Conservation (phyloP, 2,113 vertebrate species). For the Ochotona princeps region DNA sequence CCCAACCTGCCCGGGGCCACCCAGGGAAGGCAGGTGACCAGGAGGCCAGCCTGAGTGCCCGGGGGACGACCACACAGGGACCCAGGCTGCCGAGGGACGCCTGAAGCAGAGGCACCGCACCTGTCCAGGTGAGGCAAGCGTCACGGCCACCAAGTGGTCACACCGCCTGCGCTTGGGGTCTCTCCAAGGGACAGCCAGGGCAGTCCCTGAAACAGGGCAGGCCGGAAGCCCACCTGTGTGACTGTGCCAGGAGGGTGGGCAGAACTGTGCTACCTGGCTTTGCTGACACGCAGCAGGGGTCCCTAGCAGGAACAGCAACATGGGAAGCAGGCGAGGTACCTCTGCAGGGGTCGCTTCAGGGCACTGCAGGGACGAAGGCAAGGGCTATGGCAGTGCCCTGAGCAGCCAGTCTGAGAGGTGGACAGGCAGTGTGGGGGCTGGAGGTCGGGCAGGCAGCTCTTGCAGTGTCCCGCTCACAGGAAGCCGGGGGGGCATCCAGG, state of each 20-base stretch:
- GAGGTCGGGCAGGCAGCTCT: fast-evolving
- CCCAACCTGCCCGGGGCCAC: background rate
- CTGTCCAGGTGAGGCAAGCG: background rate
- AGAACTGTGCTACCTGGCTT: too few relatives aligned
- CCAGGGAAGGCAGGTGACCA: background rate
- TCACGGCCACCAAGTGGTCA: background rate
- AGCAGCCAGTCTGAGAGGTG: too few relatives aligned
- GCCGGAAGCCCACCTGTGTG: background rate
- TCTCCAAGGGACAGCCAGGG: background rate
- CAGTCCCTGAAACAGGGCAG: background rate
- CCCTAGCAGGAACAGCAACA: too few relatives aligned
- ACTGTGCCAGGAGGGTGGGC: too few relatives aligned
- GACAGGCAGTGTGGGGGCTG: background rate
- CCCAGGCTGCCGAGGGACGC: background rate
- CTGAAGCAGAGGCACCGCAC: background rate
- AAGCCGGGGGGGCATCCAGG: too few relatives aligned
- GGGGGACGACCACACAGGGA: fast-evolving
- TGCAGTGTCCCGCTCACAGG: too few relatives aligned
- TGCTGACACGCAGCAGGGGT: too few relatives aligned
- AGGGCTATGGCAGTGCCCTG: too few relatives aligned
- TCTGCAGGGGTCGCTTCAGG: too few relatives aligned
- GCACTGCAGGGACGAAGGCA: background rate
- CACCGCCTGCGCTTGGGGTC: fast-evolving
- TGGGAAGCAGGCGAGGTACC: too few relatives aligned
- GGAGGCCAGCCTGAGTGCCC: background rate